These are phyloP conservation scores for Brachionus rubens DNA, from an alignment of 1,140 invertebrate genomes.

Conservation along the genomic window DNA sequence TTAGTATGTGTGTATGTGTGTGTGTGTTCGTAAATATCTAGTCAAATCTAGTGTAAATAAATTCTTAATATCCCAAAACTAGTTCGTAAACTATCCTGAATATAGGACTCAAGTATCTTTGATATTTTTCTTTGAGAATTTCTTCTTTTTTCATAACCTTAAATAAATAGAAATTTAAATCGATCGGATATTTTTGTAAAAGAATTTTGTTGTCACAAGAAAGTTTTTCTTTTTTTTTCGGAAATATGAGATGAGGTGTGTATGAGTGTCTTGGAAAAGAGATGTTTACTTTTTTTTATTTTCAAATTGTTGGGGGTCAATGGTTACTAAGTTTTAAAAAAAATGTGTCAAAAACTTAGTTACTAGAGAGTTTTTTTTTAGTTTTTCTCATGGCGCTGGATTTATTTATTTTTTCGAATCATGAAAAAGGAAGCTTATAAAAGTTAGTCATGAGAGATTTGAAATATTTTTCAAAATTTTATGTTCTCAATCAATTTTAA, in stretches of 20 bases:
- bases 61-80: constrained; percentile 2
- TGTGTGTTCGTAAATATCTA: not conserved
- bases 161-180: constrained; percentile 44
- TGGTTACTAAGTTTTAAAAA: too few species aligned
- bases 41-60: constrained; percentile 43
- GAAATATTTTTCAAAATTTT: constrained; percentile 40
- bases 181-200: constrained; percentile 10
- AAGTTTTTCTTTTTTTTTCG: constrained; percentile 4
- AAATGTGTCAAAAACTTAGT: not conserved
- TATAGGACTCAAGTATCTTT: constrained; percentile 32
- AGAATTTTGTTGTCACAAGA: too few species aligned
- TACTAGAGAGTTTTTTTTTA: constrained; percentile 8
- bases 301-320: too few species aligned
- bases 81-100: not conserved
- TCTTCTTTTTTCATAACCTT: constrained; percentile 21
- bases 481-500: too few species aligned
- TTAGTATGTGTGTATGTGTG: constrained; percentile 19
- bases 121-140: not conserved
- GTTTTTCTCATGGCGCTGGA: constrained; percentile 7
- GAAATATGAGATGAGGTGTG: constrained; percentile 31
- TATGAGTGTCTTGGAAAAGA: constrained; percentile 13
- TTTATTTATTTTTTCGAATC: not conserved
- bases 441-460: constrained; percentile 6
- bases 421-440: constrained; percentile 25
- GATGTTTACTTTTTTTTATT: constrained; percentile 13